phyloP scores from a whole-genome alignment of 2,797 vertebrate species.

The Brachyalestes nurse region DNA sequence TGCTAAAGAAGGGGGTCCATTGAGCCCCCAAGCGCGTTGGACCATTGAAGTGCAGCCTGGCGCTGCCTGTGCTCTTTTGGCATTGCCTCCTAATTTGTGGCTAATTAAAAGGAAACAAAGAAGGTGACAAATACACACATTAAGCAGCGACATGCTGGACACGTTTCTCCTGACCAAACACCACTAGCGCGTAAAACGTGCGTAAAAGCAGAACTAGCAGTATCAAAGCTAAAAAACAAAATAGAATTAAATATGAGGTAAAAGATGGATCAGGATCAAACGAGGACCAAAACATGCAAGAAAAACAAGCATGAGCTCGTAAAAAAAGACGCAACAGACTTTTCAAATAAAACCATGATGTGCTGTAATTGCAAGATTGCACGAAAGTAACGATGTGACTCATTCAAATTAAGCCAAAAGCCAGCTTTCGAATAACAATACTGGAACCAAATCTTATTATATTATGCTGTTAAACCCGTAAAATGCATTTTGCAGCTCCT shows the following conservation, averaged over 20 bases:
- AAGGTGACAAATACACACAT: conserved; percentile 70
- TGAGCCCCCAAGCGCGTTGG: conserved; percentile 37
- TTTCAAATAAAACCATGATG: too few relatives aligned
- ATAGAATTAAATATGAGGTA: neutral
- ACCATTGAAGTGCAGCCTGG: conserved; percentile 67
- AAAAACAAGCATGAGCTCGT: too few relatives aligned
- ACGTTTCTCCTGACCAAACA: neutral
- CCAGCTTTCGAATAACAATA: neutral
- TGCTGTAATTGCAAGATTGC: neutral
- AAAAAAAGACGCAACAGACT: too few relatives aligned
- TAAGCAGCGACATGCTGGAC: conserved; percentile 52
- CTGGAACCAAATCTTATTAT: neutral
- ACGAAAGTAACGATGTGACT: neutral
- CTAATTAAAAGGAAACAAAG: conserved; percentile 76
- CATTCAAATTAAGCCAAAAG: neutral
- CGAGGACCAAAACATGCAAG: neutral
- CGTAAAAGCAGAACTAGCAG: neutral
- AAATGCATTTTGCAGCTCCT: too few relatives aligned
- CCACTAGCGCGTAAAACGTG: neutral
- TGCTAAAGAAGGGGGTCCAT: conserved; percentile 64
- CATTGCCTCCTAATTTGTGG: conserved; percentile 67
- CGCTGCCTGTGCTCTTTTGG: conserved; percentile 56
- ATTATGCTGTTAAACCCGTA: too few relatives aligned
- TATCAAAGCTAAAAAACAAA: neutral
- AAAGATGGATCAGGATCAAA: neutral